Base-by-base conservation (phyloP, 2,888 invertebrate species). In the Ferdinandea cuprea region DNA sequence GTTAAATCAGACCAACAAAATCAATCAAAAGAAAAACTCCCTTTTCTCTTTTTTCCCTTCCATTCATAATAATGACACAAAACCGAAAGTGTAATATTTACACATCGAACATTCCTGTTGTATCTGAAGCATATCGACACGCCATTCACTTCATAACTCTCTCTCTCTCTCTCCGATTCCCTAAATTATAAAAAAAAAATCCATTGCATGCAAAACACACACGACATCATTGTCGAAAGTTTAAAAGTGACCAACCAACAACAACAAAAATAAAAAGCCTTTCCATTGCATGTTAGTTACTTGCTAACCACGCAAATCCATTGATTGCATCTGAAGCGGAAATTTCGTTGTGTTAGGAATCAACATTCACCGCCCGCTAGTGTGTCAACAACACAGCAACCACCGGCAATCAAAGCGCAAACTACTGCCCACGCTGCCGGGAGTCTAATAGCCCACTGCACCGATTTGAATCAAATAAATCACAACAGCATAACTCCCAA, bases 311-410 rank as follows among this genome's bases (percentile, higher is more conserved):
- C 19, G 63, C 73, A 48, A 58, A 40, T 37, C 35, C 44, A 71
- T 56, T 73, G 78, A 83, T 83, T 83, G 68, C 83, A 83, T 83
- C 78, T 83, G 68, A 83, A 69, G 72, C 83, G 83, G 83, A 83
- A 83, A 71, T 61, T 83, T 77, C 66, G 46, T 66, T 65, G 61
- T 44, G 11, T n/a, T 54, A 40, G 71, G 52, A 46, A 59, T 61
- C 61, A 74, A 68, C 77, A 77, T 71, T 83, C 77, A 50, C 83
- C 66, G 46, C 58, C 44, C 48, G 35, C 28, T 66, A 80, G 61
- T 63, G 48, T 81, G 81, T 81, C 76, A 76, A 65, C 69, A 58
- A 46, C 32, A 32, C 25, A 40, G n/a, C 30, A 44, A 44, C 30
- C 40, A n/a, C 13, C 25, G 40, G 68, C 52, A 66, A 78, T 65